Conservation (phyloP, 2,113 vertebrate genomes). For the Alexandromys fortis region DNA sequence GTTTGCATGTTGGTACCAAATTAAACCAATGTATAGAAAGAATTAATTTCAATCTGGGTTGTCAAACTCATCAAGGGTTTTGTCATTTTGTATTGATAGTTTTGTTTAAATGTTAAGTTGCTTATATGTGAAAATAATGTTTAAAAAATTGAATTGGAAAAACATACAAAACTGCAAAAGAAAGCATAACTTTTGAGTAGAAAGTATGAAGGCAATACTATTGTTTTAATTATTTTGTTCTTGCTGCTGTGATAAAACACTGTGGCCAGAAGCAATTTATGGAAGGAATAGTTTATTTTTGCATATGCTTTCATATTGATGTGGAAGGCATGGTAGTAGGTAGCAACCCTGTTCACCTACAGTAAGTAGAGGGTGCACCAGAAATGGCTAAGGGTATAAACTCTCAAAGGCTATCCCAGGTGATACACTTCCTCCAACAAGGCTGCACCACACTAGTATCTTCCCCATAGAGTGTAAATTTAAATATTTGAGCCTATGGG, state of each 20-base stretch:
- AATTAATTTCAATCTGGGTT: background rate
- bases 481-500: background rate
- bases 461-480: background rate
- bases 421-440: background rate
- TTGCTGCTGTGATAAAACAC: background rate
- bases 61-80: background rate
- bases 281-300: background rate
- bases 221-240: background rate
- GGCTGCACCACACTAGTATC: background rate
- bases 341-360: background rate
- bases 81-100: background rate
- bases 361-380: background rate
- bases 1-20: background rate
- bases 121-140: background rate
- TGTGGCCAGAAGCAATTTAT: background rate
- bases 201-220: background rate
- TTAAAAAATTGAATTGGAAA: background rate
- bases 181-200: background rate
- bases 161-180: background rate
- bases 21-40: background rate
- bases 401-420: background rate
- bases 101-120: background rate
- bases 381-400: background rate
- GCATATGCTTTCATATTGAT: too few relatives aligned
- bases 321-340: background rate